Evolutionary conservation across 2,113 vertebrate genomes (phyloP), one percentile per base, ranked within the genome.

Genomic region (Typhlomys cinereus): DNA sequence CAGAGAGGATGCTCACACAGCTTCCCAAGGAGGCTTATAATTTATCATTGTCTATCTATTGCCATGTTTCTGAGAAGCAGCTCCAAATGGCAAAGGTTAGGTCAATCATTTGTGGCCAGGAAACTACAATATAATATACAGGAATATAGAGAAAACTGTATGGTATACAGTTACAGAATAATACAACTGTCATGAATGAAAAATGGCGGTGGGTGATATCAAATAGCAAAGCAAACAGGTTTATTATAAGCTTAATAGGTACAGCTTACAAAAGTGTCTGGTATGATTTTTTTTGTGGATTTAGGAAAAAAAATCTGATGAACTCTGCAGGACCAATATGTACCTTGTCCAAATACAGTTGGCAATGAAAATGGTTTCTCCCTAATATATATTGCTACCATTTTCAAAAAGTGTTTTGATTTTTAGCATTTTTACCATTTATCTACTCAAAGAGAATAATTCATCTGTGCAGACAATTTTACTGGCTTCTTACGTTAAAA

Each of bases 381-480:
- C 66, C 18, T 10, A 46, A 52, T 44, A 2, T 50, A n/a, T 18
- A 12, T 3, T 59, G 21, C 54, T 48, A 69, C 62, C 62, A 54
- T 18, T 44, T 82, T 82, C n/a, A 92, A 85, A 83, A 13, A 41
- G 1, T 61, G 41, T 79, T 73, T 71, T 62, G 12, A 7, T 46
- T 94, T 46, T 85, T 12, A 50, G 2, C 36, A 46, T 62, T 73
- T 75, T 52, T 34, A 31, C 23, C 34, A 46, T 34, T 81, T 86
- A 48, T 92, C 86, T 86, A 86, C 31, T 57, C 25, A 82, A 62
- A 89, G 20, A 82, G 17, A 46, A 2, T 57, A 48, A 62, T 64
- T 90, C 25, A 76, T 57, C 11, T 62, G 5, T n/a, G 10, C 23
- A 61, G 52, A 48, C 54, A 29, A 27, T 48, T 39, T 6, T 34